phyloP scores from a whole-genome alignment of 2,888 invertebrate genomes.

The Caenorhabditis plicata region DNA sequence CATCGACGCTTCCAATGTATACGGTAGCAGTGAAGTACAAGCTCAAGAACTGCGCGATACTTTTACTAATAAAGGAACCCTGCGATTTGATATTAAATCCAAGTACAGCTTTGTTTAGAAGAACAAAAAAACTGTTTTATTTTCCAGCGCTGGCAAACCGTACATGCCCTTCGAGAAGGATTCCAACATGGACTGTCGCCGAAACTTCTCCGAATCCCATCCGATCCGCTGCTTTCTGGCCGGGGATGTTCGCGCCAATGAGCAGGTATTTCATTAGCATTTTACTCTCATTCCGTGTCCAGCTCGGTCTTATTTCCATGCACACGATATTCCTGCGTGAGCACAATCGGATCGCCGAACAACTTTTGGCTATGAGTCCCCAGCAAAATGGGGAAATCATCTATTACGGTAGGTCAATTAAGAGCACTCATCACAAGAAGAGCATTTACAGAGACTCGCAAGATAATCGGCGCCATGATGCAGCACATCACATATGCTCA shows the following conservation, averaged over 20 bases:
- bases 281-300: slow-evolving; percentile 28
- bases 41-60: slow-evolving; percentile 62
- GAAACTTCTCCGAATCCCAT: slow-evolving; percentile 58
- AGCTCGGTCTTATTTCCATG: slow-evolving; percentile 71
- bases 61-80: slow-evolving; percentile 57
- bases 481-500: slow-evolving; percentile 90
- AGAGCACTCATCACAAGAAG: background rate
- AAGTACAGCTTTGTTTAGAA: background rate
- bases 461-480: slow-evolving; percentile 88
- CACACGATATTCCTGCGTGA: slow-evolving; percentile 80
- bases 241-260: slow-evolving; percentile 82
- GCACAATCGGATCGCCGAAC: slow-evolving; percentile 85
- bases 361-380: slow-evolving; percentile 79
- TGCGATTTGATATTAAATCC: slow-evolving; percentile 45
- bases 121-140: background rate
- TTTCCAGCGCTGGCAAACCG: slow-evolving; percentile 72
- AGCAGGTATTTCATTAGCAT: slow-evolving; percentile 36
- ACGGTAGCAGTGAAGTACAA: slow-evolving; percentile 80
- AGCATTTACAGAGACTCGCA: slow-evolving; percentile 66
- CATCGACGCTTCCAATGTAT: slow-evolving; percentile 93
- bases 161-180: slow-evolving; percentile 82
- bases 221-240: slow-evolving; percentile 87
- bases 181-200: slow-evolving; percentile 81
- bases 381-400: slow-evolving; percentile 91
- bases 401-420: slow-evolving; percentile 73